Base-by-base conservation (phyloP, 1,140 invertebrate genomes). In the Papilio xuthus region DNA sequence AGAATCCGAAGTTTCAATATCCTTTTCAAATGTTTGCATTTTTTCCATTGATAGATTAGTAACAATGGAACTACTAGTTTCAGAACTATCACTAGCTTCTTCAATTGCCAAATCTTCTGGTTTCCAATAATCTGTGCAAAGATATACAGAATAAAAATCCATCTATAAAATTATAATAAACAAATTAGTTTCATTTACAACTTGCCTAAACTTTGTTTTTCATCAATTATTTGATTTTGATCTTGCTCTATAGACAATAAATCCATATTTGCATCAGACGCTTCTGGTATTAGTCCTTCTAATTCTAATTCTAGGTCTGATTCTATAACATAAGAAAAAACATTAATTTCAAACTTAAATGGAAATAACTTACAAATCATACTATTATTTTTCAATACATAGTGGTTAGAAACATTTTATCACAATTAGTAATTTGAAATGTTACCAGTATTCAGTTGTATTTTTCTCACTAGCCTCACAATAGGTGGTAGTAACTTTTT, bases 11-110 rank as follows among this genome's bases (percentile, higher is more conserved):
- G 85, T 86, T 32, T 94, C 90, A 75, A 92, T 86, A 83, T 90
- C 89, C 83, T 89, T 93, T 74, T 91, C 85, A 50, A 92, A 81
- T 56, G 84, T 84, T 47, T 91, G 80, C 80, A 92, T 86, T 86
- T 90, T 93, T 78, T 94, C 90, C 73, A 90, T 89, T 70, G 91
- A 92, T 50, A 94, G 83, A 83, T 92, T 94, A 69, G 89, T 92
- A 67, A 88, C 90, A 82, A 94, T 80, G 76, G 92, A 94, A 83
- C 88, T 92, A 78, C 90, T 94, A 77, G 92, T 92, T 69, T 93
- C 91, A 77, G 92, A 93, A 86, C 90, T 92, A 76, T 94, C 92
- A 89, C 91, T 94, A 32, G 73, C 86, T 81, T 93, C 91, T 78
- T 91, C 92, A 26, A 90, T 78, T 13, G 89, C 86, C 53, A 92